A percentile compares a stretch with the other conserved stretches of the same genome.
Evolutionary conservation across 1,140 invertebrate genomes (phyloP).

Genomic region (fruit fly (Drosophila melanogaster)): Release_6_plus_ISO1_MT NT_033777.3:13943001-13943500

Average conservation of each 20-base stretch:
- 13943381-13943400: conserved; percentile 8
- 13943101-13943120: conserved; percentile 17
- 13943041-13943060: conserved; percentile 37
- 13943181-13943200: conserved; percentile 47
- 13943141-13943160: conserved; percentile 41
- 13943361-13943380: conserved; percentile 5
- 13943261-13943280: background rate
- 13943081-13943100: conserved; percentile 35
- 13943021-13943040: conserved; percentile 52
- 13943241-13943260: background rate
- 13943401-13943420: background rate
- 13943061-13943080: conserved; percentile 26
- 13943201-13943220: conserved; percentile 61
- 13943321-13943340: conserved; percentile 22
- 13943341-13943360: conserved; percentile 39
- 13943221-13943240: conserved; percentile 52
- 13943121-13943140: conserved; percentile 22
- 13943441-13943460: background rate
- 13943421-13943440: conserved; percentile 1
- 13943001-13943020: conserved; percentile 66
- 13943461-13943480: background rate
- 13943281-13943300: conserved; percentile 54
- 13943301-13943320: conserved; percentile 16
- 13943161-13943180: conserved; percentile 48
- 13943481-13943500: too few species aligned